Evolutionary conservation across 2,797 vertebrate genomes (phyloP), one percentile per base, ranked within the genome.

Genomic region (Alca torda): DNA sequence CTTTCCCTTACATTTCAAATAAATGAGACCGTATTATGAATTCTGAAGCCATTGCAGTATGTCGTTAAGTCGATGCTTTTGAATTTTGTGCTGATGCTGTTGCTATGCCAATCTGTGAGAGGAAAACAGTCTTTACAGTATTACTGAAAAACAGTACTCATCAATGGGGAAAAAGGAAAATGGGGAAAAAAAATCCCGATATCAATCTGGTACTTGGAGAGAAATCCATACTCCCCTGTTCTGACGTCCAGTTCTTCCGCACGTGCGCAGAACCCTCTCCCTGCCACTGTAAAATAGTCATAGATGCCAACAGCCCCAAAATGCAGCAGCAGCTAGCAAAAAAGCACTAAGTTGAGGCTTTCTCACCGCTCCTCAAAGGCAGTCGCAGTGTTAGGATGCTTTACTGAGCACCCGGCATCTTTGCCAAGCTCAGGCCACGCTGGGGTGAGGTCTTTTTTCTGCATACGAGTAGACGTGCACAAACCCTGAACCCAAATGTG

Each of bases 51-150:
- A 54, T 87, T 95, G 78, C 79, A 53, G 76, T 15, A 37, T 76
- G 78, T 74, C 10, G 1, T 73, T 89, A 95, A 84, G 70, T 51
- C 7, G 5, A 57, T 80, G 79, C 41, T 67, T 92, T 89, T 88
- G 69, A 91, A 51, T 95, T 96, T 86, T 82, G 54, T 91, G 93
- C 90, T 77, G 63, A 81, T 84, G 61, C 74, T 60, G 92, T 97
- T 97, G 94, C 92, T 86, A 94, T 95, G 95, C 92, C 84, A 84
- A 19, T 93, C 31, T 76, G 64, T 82, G 87, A 39, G 28, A 79
- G 89, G 53, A 95, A 93, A 91, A 86, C 51, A 79, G n/a, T 81
- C 78, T 84, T 90, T 53, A 82, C 39, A 94, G 81, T 63, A 57
- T 87, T 92, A 89, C 78, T 92, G 91, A 68, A 93, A 93, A 96